These are phyloP conservation scores for Poecilia latipinna DNA, from an alignment of 2,113 vertebrate genomes.

Conservation along the genomic window DNA sequence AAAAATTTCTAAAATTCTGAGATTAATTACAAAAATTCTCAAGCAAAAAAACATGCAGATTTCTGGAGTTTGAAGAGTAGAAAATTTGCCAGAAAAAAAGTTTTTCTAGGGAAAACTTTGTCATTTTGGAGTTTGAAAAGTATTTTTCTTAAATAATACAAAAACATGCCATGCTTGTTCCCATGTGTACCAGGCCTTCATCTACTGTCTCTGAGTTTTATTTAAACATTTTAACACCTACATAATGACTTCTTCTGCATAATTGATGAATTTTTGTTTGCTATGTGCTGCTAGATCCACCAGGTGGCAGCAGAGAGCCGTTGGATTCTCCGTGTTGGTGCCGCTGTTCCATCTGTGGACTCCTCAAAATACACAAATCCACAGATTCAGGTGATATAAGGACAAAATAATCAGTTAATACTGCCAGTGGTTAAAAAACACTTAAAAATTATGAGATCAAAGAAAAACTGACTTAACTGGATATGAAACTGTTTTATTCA, in stretches of 20 bases:
- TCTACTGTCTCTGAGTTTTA: neutral
- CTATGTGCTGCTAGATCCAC: conserved; percentile 3
- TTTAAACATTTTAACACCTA: neutral
- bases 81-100: too few species aligned
- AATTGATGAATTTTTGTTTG: too few species aligned
- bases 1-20: too few species aligned
- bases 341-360: conserved; percentile 67
- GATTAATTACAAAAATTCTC: too few species aligned
- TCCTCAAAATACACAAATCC: neutral
- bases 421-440: too few species aligned
- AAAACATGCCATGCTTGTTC: too few species aligned
- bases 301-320: conserved; percentile 23
- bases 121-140: too few species aligned
- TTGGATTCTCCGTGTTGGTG: conserved; percentile 6
- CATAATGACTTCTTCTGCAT: neutral
- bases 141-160: too few species aligned
- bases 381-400: conserved; percentile 63
- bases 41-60: too few species aligned
- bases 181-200: neutral
- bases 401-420: neutral
- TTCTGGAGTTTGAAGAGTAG: too few species aligned
- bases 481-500: neutral
- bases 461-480: neutral
- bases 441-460: neutral
- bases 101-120: too few species aligned